A percentile compares a stretch with the other conserved stretches of the same genome.
Conservation (phyloP, 2,888 invertebrate species). For the Rosalia funebris region DNA sequence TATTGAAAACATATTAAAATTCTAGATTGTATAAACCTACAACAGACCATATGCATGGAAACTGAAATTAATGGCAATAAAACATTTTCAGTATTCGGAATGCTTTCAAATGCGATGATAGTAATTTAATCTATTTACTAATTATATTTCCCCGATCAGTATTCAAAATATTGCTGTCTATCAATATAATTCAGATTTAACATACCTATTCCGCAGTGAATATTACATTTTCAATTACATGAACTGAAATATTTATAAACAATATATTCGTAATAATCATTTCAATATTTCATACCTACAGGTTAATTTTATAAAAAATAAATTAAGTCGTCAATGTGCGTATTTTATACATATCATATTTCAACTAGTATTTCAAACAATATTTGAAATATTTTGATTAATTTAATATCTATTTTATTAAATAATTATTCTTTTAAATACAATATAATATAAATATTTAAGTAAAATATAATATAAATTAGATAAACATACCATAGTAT, state of each 20-base stretch:
- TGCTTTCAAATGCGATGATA: slow-evolving; percentile 27
- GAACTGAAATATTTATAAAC: not conserved
- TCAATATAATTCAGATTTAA: not conserved
- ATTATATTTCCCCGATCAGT: slow-evolving; percentile 33
- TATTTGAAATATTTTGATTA: no score
- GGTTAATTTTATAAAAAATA: no score
- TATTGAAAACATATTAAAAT: not conserved
- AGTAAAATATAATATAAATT: no score
- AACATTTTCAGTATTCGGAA: not conserved
- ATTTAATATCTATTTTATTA: no score
- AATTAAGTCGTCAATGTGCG: no score
- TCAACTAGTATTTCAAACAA: no score
- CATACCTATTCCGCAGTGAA: not conserved
- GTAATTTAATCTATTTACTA: slow-evolving; percentile 37
- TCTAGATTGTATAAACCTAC: not conserved
- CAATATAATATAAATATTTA: no score
- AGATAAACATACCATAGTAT: no score
- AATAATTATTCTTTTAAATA: no score
- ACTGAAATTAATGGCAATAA: not conserved
- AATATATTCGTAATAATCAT: no score
- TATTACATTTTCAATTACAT: not conserved
- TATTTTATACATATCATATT: no score
- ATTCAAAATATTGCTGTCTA: slow-evolving; percentile 18
- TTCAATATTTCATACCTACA: no score
- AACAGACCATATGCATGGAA: not conserved